A percentile compares a stretch with the other conserved stretches of the same genome.
Evolutionary conservation across 1,140 invertebrate genomes (phyloP).

Genomic region (Drosophila tropicalis): DNA sequence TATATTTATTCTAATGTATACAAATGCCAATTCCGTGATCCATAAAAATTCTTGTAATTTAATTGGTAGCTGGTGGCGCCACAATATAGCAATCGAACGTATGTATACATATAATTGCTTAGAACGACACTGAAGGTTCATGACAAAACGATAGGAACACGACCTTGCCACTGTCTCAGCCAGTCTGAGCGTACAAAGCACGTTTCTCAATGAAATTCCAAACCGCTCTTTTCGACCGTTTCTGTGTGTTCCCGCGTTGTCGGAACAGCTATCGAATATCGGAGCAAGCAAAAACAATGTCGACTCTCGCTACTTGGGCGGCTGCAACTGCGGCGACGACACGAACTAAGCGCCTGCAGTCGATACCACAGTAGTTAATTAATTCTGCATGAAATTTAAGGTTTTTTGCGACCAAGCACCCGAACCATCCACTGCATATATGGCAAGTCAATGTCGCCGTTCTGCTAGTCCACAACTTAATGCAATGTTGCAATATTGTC

Average conservation of each 20-base stretch:
- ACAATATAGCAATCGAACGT: constrained; percentile 58
- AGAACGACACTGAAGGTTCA: constrained; percentile 37
- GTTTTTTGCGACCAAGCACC: constrained; percentile 42
- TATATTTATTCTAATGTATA: constrained; percentile 48
- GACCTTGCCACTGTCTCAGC: constrained; percentile 59
- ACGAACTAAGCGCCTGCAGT: constrained; percentile 61
- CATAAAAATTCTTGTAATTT: constrained; percentile 65
- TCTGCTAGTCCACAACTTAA: constrained; percentile 38
- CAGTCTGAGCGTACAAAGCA: constrained; percentile 53
- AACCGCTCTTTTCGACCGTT: constrained; percentile 57
- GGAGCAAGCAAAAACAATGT: constrained; percentile 48
- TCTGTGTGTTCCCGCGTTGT: constrained; percentile 81
- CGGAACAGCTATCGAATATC: constrained; percentile 73
- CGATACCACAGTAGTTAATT: constrained; percentile 73
- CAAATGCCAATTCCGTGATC: constrained; percentile 44
- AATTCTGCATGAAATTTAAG: constrained; percentile 82
- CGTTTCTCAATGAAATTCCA: constrained; percentile 83
- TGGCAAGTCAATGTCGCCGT: constrained; percentile 76
- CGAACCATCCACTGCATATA: constrained; percentile 46
- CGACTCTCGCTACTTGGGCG: constrained; percentile 64
- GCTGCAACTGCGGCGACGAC: constrained; percentile 60
- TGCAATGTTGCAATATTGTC: constrained; percentile 14
- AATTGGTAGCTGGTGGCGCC: constrained; percentile 74
- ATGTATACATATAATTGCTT: constrained; percentile 15
- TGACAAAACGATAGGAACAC: constrained; percentile 72